Base-by-base conservation (phyloP, 2,888 invertebrate genomes). In the Ashinkailepas kermadecensis region DNA sequence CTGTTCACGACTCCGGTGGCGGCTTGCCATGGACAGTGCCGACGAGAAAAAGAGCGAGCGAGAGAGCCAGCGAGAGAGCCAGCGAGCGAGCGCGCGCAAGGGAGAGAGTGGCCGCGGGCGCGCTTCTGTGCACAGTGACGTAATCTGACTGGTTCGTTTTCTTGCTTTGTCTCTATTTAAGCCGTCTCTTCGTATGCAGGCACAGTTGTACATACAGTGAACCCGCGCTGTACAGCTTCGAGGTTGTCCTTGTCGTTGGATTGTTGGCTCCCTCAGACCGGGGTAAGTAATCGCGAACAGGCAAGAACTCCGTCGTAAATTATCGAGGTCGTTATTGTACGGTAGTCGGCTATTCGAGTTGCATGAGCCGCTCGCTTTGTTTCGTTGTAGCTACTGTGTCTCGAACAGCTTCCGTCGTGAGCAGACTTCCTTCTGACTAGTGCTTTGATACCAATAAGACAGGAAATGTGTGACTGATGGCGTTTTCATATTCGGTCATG, bases 371-470 rank as follows among this genome's bases (percentile, higher is more conserved):
- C 70, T 70, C 70, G 70, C 39, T 70, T 13, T 39, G 70, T 70
- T 70, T 12, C 11, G 70, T 70, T 70, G 54, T 74, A 74, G 65
- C 65, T 67, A 6, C 21, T 39, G 74, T 54, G 74, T 25, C 74
- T 39, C 39, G 74, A 23, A 74, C 54, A 54, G 74, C 74, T 74
- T 74, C 18, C 25, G 74, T 54, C 74, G 18, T 54, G 74, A n/a
- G 74, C 74, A 25, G 54, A 74, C 12, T 59, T 59, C 11, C 54
- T 74, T 74, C 18, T 18, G 39, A 54, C 54, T 54, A 74, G 74
- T 74, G 74, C 74, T 74, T 74, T 74, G 74, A 74, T 74, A 74
- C 74, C 74, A 74, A 74, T 74, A 74, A 74, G 39, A 74, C 39
- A 18, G 39, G 74, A 74, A 54, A 39, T 18, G 74, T 74, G 74